Evolutionary conservation across 2,888 invertebrate species (phyloP).

Genomic region (Catocala fraxini): DNA sequence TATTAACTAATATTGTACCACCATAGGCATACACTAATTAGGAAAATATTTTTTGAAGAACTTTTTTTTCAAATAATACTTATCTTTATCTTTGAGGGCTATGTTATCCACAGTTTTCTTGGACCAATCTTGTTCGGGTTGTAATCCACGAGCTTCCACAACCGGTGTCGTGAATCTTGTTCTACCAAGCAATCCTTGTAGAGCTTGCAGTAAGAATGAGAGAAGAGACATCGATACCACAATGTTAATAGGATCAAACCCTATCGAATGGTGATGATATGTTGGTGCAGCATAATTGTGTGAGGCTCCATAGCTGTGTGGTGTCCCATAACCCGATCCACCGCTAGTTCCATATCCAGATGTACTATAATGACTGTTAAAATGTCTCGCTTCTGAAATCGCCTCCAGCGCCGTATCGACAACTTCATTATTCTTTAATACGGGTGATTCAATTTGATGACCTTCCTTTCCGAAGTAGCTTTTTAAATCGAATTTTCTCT

Average conservation of each 20-base stretch:
- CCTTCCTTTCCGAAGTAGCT: constrained; percentile 41
- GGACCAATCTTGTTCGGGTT: constrained; percentile 66
- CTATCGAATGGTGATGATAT: constrained; percentile 84
- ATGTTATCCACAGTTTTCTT: constrained; percentile 62
- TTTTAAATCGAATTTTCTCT: constrained; percentile 34
- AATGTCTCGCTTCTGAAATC: constrained; percentile 65
- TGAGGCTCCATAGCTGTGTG: constrained; percentile 30
- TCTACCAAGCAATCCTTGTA: constrained; percentile 77
- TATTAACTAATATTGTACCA: too few relatives aligned
- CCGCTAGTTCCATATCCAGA: constrained; percentile 74
- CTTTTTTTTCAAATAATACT: constrained; percentile 68
- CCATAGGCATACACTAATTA: constrained; percentile 32
- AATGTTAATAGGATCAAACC: constrained; percentile 85
- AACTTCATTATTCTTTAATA: constrained; percentile 53
- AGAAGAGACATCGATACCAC: constrained; percentile 81
- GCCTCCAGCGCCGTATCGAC: constrained; percentile 43
- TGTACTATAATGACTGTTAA: constrained; percentile 66
- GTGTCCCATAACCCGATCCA: constrained; percentile 29
- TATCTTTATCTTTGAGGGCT: constrained; percentile 52
- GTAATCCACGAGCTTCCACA: constrained; percentile 70
- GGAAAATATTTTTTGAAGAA: constrained; percentile 63
- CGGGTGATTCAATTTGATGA: constrained; percentile 73
- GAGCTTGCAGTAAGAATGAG: constrained; percentile 80
- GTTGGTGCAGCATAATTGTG: constrained; percentile 63
- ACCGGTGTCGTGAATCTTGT: constrained; percentile 76